Evolutionary conservation across 2,797 vertebrate species (phyloP), one percentile per base, ranked within the genome.

Genomic region (Atherinosoma microstoma): DNA sequence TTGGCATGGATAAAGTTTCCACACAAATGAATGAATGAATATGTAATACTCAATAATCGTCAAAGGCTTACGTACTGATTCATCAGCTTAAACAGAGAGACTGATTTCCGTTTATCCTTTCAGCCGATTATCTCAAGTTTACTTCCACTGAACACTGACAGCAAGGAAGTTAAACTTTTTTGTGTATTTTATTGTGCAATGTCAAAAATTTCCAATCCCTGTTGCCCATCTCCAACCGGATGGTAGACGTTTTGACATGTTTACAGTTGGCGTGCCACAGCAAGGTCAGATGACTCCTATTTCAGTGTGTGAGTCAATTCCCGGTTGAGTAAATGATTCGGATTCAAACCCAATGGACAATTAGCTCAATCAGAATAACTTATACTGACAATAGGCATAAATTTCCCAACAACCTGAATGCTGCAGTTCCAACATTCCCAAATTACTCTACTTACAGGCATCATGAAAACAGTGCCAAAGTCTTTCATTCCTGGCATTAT

Each of bases 251-350:
- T 34, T 45, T 0, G 38, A 72, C 78, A 49, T 0, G 76, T 34
- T 77, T 11, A 20, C 32, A 49, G 7, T 18, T 71, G 80, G 71
- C 67, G 82, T 86, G 85, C 75, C 45, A 40, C 34, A 53, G 22
- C 60, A 29, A 62, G 68, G 72, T 84, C 60, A 80, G 8, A 57
- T 56, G 62, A 82, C 82, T 84, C 87, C 85, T 78, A 76, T 67
- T 82, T 13, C 29, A 42, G 8, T 18, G 7, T 53, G 24, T 87
- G 78, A 88, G 32, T 91, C 89, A 90, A 75, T 80, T 86, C 77
- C 77, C 15, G 51, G 64, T 57, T 78, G 40, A 78, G 15, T 63
- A 27, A 67, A 80, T 1, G 13, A 40, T 42, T 12, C 66, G 18
- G 47, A 5, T 77, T 68, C 78, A 0, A 70, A 60, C 76, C 78